Evolutionary conservation across 2,888 invertebrate genomes (phyloP).

Genomic region (Ptycholaimellus sp.): DNA sequence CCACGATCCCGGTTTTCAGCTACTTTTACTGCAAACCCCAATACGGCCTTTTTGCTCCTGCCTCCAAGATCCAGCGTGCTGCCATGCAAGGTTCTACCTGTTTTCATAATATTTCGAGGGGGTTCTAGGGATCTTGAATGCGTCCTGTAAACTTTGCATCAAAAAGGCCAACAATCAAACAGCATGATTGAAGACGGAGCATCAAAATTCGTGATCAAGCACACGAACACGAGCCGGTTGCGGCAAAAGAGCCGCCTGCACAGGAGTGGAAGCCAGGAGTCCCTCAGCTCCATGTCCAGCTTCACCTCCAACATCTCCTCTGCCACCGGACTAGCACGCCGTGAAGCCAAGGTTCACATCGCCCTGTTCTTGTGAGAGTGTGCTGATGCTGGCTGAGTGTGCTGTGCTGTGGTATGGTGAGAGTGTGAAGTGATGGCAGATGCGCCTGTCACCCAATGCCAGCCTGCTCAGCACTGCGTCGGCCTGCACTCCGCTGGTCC

Average conservation of each 20-base stretch:
- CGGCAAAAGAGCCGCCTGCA: slow-evolving; percentile 8
- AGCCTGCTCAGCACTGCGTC: neutral
- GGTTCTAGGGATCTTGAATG: no score
- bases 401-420: no score
- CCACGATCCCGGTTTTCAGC: no score
- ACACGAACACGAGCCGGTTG: slow-evolving; percentile 14
- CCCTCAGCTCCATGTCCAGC: slow-evolving; percentile 57
- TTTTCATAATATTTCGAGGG: neutral
- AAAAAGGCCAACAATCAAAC: no score
- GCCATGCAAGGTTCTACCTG: slow-evolving; percentile 2
- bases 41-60: slow-evolving; percentile 74
- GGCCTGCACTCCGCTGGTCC: no score
- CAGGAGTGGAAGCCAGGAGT: slow-evolving; percentile 44
- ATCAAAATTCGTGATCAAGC: slow-evolving; percentile 8
- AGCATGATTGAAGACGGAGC: slow-evolving; percentile 4
- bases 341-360: no score
- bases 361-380: no score
- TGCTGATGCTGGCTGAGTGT: no score
- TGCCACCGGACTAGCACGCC: no score
- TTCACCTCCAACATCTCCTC: slow-evolving; percentile 22
- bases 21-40: slow-evolving; percentile 76
- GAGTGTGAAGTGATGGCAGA: neutral
- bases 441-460: neutral
- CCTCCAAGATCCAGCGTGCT: slow-evolving; percentile 47
- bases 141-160: no score